Conservation (phyloP, 2,797 vertebrate genomes). For the Vireo griseus region DNA sequence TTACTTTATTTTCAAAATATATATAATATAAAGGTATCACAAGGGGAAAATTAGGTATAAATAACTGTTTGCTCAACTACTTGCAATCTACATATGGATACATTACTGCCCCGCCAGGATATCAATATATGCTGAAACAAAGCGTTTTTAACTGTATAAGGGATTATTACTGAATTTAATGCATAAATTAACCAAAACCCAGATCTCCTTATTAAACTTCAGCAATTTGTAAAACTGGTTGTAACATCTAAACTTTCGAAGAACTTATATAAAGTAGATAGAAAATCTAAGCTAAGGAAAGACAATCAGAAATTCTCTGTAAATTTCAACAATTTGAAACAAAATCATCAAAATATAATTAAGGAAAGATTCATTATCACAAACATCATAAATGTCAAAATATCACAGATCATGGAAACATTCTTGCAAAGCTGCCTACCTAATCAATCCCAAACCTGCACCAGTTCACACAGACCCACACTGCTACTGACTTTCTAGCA, state of each 20-base stretch:
- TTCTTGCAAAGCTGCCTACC: neutral
- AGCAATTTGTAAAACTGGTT: neutral
- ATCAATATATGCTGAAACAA: neutral
- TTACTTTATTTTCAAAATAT: neutral
- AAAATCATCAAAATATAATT: neutral
- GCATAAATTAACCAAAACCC: neutral
- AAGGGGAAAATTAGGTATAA: neutral
- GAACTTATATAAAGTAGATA: neutral
- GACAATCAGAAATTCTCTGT: neutral
- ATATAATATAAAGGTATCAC: neutral
- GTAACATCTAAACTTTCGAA: neutral
- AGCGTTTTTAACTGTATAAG: neutral
- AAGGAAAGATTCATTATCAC: neutral
- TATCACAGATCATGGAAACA: neutral
- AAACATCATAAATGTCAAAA: neutral
- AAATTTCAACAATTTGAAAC: neutral
- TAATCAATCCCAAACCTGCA: neutral
- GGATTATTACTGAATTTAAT: neutral
- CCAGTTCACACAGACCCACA: neutral
- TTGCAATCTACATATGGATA: rapidly evolving
- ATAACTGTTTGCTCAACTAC: neutral
- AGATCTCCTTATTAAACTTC: neutral
- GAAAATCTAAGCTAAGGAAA: neutral
- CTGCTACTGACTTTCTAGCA: neutral
- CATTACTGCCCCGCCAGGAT: neutral